Base-by-base conservation (phyloP, 2,888 invertebrate genomes). In the Artemia sp. region DNA sequence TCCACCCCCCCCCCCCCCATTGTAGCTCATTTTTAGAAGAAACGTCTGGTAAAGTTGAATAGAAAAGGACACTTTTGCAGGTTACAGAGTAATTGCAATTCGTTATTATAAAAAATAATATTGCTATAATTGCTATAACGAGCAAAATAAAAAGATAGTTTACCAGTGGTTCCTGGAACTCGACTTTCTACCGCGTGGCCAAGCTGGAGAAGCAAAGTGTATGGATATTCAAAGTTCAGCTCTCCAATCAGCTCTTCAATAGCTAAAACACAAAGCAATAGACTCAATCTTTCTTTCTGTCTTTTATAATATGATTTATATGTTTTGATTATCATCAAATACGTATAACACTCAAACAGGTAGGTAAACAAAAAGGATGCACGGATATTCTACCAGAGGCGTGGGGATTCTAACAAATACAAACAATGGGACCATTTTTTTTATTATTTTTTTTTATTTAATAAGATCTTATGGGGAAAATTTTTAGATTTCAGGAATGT, bases 181-280 rank as follows among this genome's bases (percentile, higher is more conserved):
- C 74, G 72, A 24, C 74, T 82, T 76, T 89, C 88, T 0, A 86
- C 84, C 8, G 86, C 80, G 73, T 82, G 82, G 0, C 75, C 75
- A 66, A 77, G 72, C 66, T 72, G 70, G 14, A 72, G 51, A 53
- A 77, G 72, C 2, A 76, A 68, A 24, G 68, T 69, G 58, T 72
- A 71, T 0, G 76, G 75, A 51, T 72, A 70, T 58, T 68, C 64
- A 8, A 72, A 51, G 52, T 38, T 68, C n/a, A 53, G 50, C 70
- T 14, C 52, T 50, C 11, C 38, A 52, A 58, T 67, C 51, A 52
- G 51, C 67, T 66, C 38, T 51, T 52, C 19, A 52, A 24, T 66
- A 71, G 19, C 24, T 71, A 67, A 51, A 69, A 58, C 14, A 71
- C 7, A 10, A 58, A 52, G n/a, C 51, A 24, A n/a, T 5, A 64